Evolutionary conservation across 2,113 vertebrate species (phyloP).

Genomic region (Ailurus styani): DNA sequence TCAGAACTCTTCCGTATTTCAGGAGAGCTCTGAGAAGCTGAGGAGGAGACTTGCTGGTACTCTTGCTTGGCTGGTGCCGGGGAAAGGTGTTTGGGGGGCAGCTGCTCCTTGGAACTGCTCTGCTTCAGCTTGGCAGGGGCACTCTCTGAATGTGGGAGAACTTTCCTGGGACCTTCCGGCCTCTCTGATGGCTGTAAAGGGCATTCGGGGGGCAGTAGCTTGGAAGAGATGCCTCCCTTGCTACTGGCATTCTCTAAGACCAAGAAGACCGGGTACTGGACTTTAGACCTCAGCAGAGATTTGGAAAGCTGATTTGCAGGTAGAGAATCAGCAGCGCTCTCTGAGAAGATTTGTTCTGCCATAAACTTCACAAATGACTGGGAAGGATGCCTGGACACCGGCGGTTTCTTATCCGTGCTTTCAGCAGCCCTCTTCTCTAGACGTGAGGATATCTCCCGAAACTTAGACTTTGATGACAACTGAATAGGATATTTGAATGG

Average conservation of each 20-base stretch:
- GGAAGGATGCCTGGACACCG: neutral
- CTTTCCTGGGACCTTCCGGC: constrained; percentile 30
- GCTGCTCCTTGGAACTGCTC: neutral
- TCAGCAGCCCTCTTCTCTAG: neutral
- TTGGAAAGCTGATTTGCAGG: neutral
- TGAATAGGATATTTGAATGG: neutral
- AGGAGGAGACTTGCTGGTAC: neutral
- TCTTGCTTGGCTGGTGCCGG: neutral
- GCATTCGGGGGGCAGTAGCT: neutral
- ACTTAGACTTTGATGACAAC: neutral
- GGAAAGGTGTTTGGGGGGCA: neutral
- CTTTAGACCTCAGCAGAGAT: neutral
- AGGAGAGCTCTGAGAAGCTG: neutral
- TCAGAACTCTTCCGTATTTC: neutral
- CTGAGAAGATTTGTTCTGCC: constrained; percentile 43
- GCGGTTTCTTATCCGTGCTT: neutral
- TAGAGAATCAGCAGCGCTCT: neutral
- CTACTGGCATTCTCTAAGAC: neutral
- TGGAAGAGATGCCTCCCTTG: neutral
- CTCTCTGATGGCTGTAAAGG: neutral
- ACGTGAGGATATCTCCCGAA: constrained; percentile 22
- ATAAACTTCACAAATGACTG: constrained; percentile 53
- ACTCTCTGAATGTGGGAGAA: constrained; percentile 23
- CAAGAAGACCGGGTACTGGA: neutral
- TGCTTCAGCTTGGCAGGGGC: constrained; percentile 41